phyloP scores from a whole-genome alignment of 1,140 invertebrate species.

The Diprion similis region DNA sequence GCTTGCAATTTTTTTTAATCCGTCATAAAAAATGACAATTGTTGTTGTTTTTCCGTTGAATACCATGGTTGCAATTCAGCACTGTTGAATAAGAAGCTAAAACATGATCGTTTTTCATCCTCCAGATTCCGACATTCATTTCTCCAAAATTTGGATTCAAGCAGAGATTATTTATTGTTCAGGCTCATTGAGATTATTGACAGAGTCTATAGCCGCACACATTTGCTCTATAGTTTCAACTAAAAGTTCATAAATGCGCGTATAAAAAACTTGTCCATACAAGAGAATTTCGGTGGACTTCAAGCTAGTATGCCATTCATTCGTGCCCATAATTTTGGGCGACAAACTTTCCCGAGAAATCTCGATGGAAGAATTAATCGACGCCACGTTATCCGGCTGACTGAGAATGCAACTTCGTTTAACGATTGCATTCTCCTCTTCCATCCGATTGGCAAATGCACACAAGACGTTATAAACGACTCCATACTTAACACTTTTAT shows the following conservation, averaged over 20 bases:
- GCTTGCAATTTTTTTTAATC: neutral
- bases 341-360: neutral
- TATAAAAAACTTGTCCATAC: slow-evolving; percentile 35
- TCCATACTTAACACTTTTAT: neutral
- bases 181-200: slow-evolving; percentile 25
- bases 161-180: neutral
- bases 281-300: neutral
- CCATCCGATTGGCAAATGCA: slow-evolving; percentile 37
- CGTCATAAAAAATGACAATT: neutral
- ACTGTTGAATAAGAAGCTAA: no score
- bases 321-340: neutral
- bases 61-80: no score
- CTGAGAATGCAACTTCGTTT: slow-evolving; percentile 11
- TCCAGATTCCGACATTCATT: no score
- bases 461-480: slow-evolving; percentile 33
- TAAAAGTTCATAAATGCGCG: slow-evolving; percentile 32
- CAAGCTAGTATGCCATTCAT: neutral
- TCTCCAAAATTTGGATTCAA: no score
- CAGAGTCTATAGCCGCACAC: slow-evolving; percentile 34
- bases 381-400: neutral
- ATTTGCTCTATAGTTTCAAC: slow-evolving; percentile 23
- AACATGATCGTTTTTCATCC: no score
- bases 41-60: no score
- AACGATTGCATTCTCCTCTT: slow-evolving; percentile 31
- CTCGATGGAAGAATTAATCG: neutral